phyloP scores from a whole-genome alignment of 2,797 vertebrate genomes.

The Pempheris klunzingeri region DNA sequence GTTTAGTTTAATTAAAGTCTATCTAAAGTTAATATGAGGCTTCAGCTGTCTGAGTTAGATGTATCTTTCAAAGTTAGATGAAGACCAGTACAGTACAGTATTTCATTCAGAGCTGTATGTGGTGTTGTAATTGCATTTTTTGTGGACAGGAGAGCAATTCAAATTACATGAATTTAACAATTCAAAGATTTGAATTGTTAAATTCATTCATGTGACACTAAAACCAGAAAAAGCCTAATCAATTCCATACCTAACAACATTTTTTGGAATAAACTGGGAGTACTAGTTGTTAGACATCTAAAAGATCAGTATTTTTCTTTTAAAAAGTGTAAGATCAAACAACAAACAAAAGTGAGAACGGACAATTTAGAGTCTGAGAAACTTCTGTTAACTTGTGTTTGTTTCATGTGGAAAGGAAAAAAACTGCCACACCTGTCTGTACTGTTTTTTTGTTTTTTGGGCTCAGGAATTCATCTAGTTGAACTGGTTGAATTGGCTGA shows the following conservation, averaged over 20 bases:
- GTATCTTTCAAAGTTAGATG: too few relatives aligned
- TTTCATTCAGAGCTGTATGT: background rate
- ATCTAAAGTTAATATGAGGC: too few relatives aligned
- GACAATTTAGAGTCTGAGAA: background rate
- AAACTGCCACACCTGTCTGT: background rate
- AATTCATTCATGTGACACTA: too few relatives aligned
- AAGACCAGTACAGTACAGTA: background rate
- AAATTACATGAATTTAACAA: background rate
- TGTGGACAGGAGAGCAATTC: background rate
- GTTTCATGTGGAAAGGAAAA: background rate
- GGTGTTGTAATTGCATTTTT: background rate
- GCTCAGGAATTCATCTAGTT: background rate
- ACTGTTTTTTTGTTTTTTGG: background rate
- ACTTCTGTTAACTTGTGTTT: background rate
- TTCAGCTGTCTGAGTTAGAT: too few relatives aligned
- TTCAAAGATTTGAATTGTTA: too few relatives aligned
- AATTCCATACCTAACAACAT: background rate
- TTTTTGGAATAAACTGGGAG: background rate
- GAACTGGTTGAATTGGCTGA: background rate
- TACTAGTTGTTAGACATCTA: background rate
- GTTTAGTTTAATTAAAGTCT: too few relatives aligned
- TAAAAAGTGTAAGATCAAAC: too few relatives aligned
- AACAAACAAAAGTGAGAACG: too few relatives aligned
- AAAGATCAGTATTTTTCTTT: background rate
- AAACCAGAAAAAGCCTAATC: background rate